These are phyloP conservation scores for Chromoteleia sp. DNA, from an alignment of 2,888 invertebrate species.

Conservation along the genomic window DNA sequence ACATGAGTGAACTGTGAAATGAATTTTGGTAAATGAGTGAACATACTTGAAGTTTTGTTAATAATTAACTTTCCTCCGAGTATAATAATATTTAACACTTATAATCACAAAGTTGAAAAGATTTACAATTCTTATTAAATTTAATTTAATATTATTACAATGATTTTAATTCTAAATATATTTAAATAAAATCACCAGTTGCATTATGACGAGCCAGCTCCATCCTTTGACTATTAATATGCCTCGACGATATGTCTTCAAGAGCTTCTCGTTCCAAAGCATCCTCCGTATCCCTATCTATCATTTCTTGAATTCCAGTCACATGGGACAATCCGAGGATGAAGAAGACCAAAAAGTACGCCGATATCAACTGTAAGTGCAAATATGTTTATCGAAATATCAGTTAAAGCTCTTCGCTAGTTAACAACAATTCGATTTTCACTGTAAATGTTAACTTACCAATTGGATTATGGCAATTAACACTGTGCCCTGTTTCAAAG, in stretches of 20 bases:
- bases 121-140: no score
- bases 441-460: conserved; percentile 79
- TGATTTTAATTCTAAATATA: no score
- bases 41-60: no score
- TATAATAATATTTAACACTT: no score
- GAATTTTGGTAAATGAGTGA: no score
- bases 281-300: conserved; percentile 84
- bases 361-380: conserved; percentile 79
- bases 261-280: conserved; percentile 83
- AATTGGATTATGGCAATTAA: conserved; percentile 84
- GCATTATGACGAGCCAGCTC: conserved; percentile 84
- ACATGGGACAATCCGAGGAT: conserved; percentile 83
- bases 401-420: no score
- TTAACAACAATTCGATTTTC: not conserved
- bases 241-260: conserved; percentile 81
- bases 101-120: no score
- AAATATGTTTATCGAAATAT: not conserved
- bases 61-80: no score
- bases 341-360: conserved; percentile 81
- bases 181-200: conserved; percentile 78
- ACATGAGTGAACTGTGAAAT: not conserved
- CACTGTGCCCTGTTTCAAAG: conserved; percentile 84
- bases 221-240: conserved; percentile 84
- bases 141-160: no score
- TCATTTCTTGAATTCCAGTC: conserved; percentile 84